phyloP scores from a whole-genome alignment of 2,888 invertebrate species.

The Latrodectus hesperus region DNA sequence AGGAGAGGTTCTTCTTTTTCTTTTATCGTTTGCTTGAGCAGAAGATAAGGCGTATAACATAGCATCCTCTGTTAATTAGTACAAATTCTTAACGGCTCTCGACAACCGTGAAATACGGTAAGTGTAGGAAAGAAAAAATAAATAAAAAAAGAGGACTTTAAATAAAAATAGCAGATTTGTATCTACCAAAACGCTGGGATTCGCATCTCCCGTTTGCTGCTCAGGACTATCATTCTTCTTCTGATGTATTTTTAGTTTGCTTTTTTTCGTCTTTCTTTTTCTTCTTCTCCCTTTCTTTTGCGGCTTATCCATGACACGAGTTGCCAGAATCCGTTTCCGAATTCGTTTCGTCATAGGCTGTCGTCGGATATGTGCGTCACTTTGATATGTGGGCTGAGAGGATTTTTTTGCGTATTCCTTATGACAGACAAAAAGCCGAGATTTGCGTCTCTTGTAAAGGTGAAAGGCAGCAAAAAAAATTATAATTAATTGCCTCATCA shows the following conservation, averaged over 20 bases:
- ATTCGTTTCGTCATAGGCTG: conserved; percentile 68
- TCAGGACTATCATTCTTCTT: conserved; percentile 23
- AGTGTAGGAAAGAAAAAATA: conserved; percentile 7
- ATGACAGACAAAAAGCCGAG: too few species aligned
- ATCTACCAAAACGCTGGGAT: conserved; percentile 33
- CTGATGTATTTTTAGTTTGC: conserved; percentile 9
- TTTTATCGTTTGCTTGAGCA: neutral
- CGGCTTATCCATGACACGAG: conserved; percentile 58
- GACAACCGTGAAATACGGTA: conserved; percentile 47
- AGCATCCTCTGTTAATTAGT: conserved; percentile 57
- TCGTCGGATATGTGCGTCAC: conserved; percentile 55
- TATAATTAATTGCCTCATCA: too few species aligned
- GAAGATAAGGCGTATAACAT: conserved; percentile 15
- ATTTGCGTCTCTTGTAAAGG: too few species aligned
- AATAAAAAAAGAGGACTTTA: conserved; percentile 24
- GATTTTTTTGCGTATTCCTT: neutral
- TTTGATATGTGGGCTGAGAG: neutral
- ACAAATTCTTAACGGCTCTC: conserved; percentile 39
- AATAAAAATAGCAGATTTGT: conserved; percentile 68
- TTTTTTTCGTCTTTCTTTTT: conserved; percentile 7
- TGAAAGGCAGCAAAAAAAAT: too few species aligned
- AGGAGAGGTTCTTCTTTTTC: neutral
- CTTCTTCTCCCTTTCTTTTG: conserved; percentile 3
- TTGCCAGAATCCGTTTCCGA: conserved; percentile 67
- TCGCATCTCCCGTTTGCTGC: conserved; percentile 12